Percentiles rank a stretch among this genome's conserved stretches.
Evolutionary conservation across 2,797 vertebrate genomes (phyloP).

Genomic region (Sebastes dallii): DNA sequence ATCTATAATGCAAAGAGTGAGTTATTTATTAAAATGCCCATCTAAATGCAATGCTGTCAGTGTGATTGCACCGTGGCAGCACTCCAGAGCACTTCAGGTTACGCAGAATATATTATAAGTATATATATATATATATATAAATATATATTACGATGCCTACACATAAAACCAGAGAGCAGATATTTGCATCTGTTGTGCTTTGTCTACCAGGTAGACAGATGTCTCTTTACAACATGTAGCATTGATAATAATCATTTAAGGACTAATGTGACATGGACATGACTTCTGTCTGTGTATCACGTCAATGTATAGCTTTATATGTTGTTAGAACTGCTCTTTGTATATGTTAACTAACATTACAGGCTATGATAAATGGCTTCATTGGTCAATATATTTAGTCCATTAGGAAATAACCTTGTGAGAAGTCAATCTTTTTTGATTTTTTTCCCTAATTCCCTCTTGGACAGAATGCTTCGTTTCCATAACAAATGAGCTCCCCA

Average conservation of each 20-base stretch:
- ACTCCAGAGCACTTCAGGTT: conserved; percentile 42
- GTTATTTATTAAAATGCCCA: conserved; percentile 70
- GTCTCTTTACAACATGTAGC: not conserved
- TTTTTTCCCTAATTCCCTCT: conserved; percentile 46
- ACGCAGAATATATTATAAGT: conserved; percentile 13
- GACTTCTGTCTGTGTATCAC: conserved; percentile 1
- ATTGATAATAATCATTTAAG: conserved; percentile 9
- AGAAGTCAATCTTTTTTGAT: conserved; percentile 67
- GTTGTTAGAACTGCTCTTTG: conserved; percentile 21
- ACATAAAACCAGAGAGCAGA: not conserved
- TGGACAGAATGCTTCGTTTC: conserved; percentile 72
- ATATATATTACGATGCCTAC: conserved; percentile 7
- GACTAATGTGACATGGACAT: not conserved
- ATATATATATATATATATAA: not conserved
- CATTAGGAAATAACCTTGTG: conserved; percentile 77
- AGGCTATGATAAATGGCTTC: conserved; percentile 45
- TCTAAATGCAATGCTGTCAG: conserved; percentile 56
- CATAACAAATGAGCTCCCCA: conserved; percentile 72
- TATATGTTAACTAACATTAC: conserved; percentile 43
- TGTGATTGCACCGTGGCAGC: conserved; percentile 39
- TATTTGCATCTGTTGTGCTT: conserved; percentile 36
- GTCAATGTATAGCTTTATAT: not conserved
- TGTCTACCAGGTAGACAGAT: not conserved
- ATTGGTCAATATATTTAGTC: conserved; percentile 70
- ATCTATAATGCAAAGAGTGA: conserved; percentile 58